Conservation (phyloP, 2,797 vertebrate genomes). For the Notolabrus celidotus region DNA sequence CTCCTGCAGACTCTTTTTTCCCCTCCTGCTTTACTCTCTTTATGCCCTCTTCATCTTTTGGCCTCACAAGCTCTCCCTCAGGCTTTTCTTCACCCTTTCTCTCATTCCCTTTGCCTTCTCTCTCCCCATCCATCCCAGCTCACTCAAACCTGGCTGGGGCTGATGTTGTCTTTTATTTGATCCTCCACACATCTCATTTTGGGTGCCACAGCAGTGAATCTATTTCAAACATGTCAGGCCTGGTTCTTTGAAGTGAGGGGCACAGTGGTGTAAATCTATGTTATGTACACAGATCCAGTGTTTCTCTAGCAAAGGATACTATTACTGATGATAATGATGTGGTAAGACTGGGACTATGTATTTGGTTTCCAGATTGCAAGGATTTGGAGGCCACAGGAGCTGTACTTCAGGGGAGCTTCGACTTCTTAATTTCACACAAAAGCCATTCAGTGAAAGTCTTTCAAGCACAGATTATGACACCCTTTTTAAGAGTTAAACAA, state of each 20-base stretch:
- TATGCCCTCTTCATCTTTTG: conserved; percentile 28
- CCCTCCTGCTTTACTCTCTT: conserved; percentile 12
- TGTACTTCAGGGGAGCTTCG: conserved; percentile 27
- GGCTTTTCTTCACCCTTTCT: conserved; percentile 36
- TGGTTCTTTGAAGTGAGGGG: conserved; percentile 47
- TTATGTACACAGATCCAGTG: conserved; percentile 61
- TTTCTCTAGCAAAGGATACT: conserved; percentile 63
- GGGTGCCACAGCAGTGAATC: conserved; percentile 56
- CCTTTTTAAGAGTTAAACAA: not conserved
- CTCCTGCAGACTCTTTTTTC: conserved; percentile 22
- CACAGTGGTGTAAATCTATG: conserved; percentile 56
- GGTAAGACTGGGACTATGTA: conserved; percentile 41
- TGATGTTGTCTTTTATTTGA: conserved; percentile 69
- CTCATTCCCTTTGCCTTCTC: conserved; percentile 18
- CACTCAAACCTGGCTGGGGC: conserved; percentile 44
- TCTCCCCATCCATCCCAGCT: conserved; percentile 35
- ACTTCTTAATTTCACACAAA: conserved; percentile 31
- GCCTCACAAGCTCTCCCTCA: conserved; percentile 24
- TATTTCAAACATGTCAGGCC: conserved; percentile 56
- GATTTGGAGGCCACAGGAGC: conserved; percentile 43
- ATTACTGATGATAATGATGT: conserved; percentile 74
- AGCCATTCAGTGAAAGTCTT: conserved; percentile 16
- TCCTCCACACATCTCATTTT: conserved; percentile 62
- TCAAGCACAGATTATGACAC: conserved; percentile 5
- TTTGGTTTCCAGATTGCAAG: conserved; percentile 61